These are phyloP conservation scores for Drosophila quadrilineata DNA, from an alignment of 1,140 invertebrate genomes.

Conservation along the genomic window DNA sequence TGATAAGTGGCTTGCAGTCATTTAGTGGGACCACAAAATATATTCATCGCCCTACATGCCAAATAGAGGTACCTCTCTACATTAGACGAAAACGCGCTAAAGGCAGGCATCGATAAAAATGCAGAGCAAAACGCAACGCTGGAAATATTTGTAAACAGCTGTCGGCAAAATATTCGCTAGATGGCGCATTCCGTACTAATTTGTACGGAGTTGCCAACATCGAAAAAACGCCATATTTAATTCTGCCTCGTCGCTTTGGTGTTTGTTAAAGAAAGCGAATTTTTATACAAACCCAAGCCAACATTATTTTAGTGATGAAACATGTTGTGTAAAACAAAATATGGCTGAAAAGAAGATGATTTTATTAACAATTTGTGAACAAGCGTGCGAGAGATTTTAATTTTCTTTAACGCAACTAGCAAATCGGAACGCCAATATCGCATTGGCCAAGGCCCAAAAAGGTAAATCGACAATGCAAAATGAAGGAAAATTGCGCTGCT, in stretches of 20 bases:
- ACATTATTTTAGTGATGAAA: constrained; percentile 20
- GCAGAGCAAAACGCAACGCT: constrained; percentile 54
- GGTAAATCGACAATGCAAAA: constrained; percentile 31
- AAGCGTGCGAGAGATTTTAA: no score
- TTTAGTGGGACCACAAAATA: constrained; percentile 61
- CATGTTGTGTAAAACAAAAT: constrained; percentile 22
- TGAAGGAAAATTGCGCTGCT: constrained; percentile 46
- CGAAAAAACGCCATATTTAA: constrained; percentile 66
- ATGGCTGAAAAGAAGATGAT: constrained; percentile 14
- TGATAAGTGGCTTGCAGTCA: constrained; percentile 44
- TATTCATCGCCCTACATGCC: constrained; percentile 51
- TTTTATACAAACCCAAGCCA: constrained; percentile 36
- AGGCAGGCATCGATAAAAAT: constrained; percentile 61
- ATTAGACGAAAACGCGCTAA: constrained; percentile 67
- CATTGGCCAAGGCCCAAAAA: constrained; percentile 37
- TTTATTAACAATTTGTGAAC: constrained; percentile 5
- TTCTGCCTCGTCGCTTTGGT: constrained; percentile 49
- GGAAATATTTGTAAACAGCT: constrained; percentile 65
- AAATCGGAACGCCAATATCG: constrained; percentile 15
- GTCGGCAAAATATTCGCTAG: constrained; percentile 22
- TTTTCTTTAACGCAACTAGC: constrained; percentile 10
- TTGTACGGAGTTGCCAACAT: constrained; percentile 56
- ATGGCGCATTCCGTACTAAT: constrained; percentile 25
- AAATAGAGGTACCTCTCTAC: constrained; percentile 65
- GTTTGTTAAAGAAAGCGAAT: constrained; percentile 54